Conservation (phyloP, 2,888 invertebrate genomes). For the Chrysina gloriosa region DNA sequence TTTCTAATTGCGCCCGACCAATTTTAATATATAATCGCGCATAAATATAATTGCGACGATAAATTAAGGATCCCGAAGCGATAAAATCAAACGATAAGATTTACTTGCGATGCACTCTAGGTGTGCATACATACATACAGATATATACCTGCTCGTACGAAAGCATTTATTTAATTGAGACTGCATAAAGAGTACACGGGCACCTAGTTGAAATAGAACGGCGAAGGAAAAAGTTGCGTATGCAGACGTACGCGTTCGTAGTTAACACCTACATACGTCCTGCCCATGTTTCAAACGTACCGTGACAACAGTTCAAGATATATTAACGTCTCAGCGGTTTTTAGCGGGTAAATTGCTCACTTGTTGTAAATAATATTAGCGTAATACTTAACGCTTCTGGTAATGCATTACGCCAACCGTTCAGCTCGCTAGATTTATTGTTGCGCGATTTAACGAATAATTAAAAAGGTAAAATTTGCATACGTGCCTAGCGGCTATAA, state of each 20-base stretch:
- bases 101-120: slow-evolving; percentile 4
- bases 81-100: slow-evolving; percentile 32
- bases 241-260: not conserved
- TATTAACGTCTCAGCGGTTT: slow-evolving; percentile 10
- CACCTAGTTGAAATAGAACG: not conserved
- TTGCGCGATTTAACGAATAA: not conserved
- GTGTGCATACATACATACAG: not conserved
- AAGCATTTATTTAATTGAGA: slow-evolving; percentile 28
- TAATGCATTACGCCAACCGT: slow-evolving; percentile 14
- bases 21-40: slow-evolving; percentile 34
- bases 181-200: not conserved
- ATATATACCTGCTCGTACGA: not conserved
- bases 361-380: slow-evolving; percentile 33
- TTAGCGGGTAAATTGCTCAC: slow-evolving; percentile 20
- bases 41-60: slow-evolving; percentile 32
- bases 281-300: slow-evolving; percentile 3
- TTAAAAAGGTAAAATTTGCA: slow-evolving; percentile 29
- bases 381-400: slow-evolving; percentile 32
- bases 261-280: slow-evolving; percentile 21
- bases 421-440: slow-evolving; percentile 24
- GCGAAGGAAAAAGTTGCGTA: not conserved
- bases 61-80: slow-evolving; percentile 21
- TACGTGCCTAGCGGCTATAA: slow-evolving; percentile 4
- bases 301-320: slow-evolving; percentile 20
- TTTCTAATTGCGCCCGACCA: slow-evolving; percentile 22